Evolutionary conservation across 2,797 vertebrate genomes (phyloP), one percentile per base, ranked within the genome.

Genomic region (Poeciliopsis turneri): DNA sequence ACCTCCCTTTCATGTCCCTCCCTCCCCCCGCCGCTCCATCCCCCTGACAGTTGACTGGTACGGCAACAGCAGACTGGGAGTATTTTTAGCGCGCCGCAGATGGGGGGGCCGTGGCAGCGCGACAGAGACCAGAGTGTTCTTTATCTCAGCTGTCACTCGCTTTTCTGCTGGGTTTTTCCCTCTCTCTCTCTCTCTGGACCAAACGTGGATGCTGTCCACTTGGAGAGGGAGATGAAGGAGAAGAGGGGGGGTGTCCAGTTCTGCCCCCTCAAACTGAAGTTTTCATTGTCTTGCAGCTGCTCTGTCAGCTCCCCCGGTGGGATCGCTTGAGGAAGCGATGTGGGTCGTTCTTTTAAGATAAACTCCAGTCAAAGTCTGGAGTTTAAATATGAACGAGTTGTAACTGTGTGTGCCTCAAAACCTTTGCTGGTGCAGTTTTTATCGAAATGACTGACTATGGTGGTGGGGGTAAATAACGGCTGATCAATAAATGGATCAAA

Each of bases 21-120:
- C n/a, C 11, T 64, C 74, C 57, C 74, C 57, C 53, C 45, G 47
- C 69, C 71, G 51, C 59, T 59, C 78, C 30, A 28, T 72, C 76
- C 73, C 59, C 70, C 78, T 87, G 85, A 90, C 91, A 83, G 79
- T 87, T 53, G 85, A 90, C 85, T 90, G 89, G 84, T 90, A 85
- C 81, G 88, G 90, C 77, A 79, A 88, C 88, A 78, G 84, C 88
- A 91, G 88, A 81, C 88, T 86, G 86, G 4, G 9, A 85, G 88
- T 94, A 94, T 94, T 94, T 94, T 91, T 94, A 94, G 94, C 86
- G 15, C 84, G 75, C 82, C 89, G 86, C 91, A 93, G 92, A 92
- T 92, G 91, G 66, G 66, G 36, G 39, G 33, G 36, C 9, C 16
- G 39, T 43, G 39, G 66, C 88, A 90, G 85, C 88, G 33, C 91